Evolutionary conservation across 2,797 vertebrate species (phyloP).

Genomic region (Myiotriccus ornatus): DNA sequence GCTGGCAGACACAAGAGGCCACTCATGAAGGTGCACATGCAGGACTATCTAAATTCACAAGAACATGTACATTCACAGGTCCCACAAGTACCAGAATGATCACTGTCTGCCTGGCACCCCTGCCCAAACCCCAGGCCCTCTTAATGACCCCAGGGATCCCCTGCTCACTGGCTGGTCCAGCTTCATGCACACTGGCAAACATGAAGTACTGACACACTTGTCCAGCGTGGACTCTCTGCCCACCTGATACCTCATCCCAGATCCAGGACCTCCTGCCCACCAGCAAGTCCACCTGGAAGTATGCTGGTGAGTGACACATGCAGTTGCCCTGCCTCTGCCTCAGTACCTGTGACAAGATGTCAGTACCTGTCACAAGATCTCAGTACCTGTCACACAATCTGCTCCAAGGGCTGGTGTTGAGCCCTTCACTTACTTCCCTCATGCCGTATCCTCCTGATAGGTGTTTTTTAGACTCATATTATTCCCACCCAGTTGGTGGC

Average conservation of each 20-base stretch:
- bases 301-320: not conserved
- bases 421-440: not conserved
- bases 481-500: not conserved
- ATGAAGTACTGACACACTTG: not conserved
- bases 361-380: not conserved
- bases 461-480: not conserved
- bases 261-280: not conserved
- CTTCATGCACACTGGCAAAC: not conserved
- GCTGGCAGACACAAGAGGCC: not conserved
- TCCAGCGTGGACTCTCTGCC: not conserved
- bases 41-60: not conserved
- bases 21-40: fast-evolving
- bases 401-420: fast-evolving
- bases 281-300: not conserved
- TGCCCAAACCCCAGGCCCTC: not conserved
- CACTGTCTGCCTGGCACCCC: not conserved
- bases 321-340: not conserved
- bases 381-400: not conserved
- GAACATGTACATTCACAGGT: fast-evolving
- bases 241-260: not conserved
- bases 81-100: not conserved
- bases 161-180: not conserved
- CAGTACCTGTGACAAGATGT: not conserved
- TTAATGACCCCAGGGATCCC: not conserved
- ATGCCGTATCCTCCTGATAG: not conserved